These are phyloP conservation scores for Cherax destructor DNA, from an alignment of 1,140 invertebrate genomes.

Conservation along the genomic window DNA sequence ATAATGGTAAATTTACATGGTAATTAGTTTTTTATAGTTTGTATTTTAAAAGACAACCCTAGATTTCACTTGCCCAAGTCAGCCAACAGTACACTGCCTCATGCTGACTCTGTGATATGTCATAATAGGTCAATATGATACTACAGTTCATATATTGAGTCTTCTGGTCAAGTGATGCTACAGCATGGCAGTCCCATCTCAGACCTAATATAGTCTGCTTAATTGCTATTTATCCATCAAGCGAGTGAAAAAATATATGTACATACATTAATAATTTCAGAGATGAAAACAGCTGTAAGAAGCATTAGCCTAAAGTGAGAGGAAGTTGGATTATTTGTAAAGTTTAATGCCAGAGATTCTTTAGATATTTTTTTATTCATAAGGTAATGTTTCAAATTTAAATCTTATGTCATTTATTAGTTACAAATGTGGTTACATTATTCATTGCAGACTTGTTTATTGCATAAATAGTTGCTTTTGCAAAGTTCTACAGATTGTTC, in stretches of 20 bases:
- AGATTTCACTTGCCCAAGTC: slow-evolving; percentile 18
- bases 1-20: not conserved
- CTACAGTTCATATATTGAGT: slow-evolving; percentile 12
- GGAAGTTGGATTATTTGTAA: not conserved
- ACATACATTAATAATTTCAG: too few relatives aligned
- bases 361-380: not conserved
- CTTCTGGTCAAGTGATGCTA: slow-evolving; percentile 12
- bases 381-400: not conserved
- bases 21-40: not conserved
- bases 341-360: not conserved
- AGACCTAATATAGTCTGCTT: not conserved
- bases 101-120: slow-evolving; percentile 56
- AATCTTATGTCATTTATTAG: not conserved
- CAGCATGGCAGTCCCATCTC: not conserved
- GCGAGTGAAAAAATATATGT: not conserved
- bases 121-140: slow-evolving; percentile 24
- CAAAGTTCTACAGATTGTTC: not conserved
- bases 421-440: not conserved
- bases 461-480: slow-evolving; percentile 19
- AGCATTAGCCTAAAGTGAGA: not conserved
- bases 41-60: not conserved
- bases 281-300: not conserved
- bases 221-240: not conserved
- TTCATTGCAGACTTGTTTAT: not conserved
- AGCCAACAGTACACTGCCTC: slow-evolving; percentile 50